A percentile compares a stretch with the other conserved stretches of the same genome.
phyloP scores from a whole-genome alignment of 92 coral and sea anemone species.

The Siderastrea siderea region DNA sequence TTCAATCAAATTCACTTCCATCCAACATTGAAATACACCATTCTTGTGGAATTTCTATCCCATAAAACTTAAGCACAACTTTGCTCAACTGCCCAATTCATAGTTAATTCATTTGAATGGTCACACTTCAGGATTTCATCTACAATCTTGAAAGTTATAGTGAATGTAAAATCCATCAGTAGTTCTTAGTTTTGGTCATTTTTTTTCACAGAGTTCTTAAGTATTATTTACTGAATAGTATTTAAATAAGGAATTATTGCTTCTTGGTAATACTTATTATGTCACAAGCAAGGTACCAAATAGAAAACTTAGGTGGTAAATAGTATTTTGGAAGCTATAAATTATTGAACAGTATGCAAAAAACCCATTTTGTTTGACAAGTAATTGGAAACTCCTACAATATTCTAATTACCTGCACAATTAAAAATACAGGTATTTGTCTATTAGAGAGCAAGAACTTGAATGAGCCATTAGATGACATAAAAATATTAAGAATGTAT shows the following conservation, averaged over 20 bases:
- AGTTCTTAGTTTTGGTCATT: neutral
- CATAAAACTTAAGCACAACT: too few species aligned
- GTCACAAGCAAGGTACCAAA: neutral
- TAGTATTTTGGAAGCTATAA: constrained; percentile 7
- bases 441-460: neutral
- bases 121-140: neutral
- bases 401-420: neutral
- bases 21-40: neutral
- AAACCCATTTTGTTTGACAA: neutral
- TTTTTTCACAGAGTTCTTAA: neutral
- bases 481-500: too few species aligned
- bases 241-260: neutral
- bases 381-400: neutral
- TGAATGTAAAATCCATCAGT: neutral
- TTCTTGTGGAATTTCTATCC: neutral
- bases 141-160: neutral
- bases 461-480: neutral
- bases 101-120: neutral
- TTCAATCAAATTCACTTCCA: neutral
- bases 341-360: constrained; percentile 25
- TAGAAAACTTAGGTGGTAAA: neutral
- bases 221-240: neutral
- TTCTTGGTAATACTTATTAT: neutral
- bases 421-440: too few species aligned
- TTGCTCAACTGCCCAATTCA: neutral